Conservation (phyloP, 2,113 vertebrate species). For the Probosciger aterrimus region DNA sequence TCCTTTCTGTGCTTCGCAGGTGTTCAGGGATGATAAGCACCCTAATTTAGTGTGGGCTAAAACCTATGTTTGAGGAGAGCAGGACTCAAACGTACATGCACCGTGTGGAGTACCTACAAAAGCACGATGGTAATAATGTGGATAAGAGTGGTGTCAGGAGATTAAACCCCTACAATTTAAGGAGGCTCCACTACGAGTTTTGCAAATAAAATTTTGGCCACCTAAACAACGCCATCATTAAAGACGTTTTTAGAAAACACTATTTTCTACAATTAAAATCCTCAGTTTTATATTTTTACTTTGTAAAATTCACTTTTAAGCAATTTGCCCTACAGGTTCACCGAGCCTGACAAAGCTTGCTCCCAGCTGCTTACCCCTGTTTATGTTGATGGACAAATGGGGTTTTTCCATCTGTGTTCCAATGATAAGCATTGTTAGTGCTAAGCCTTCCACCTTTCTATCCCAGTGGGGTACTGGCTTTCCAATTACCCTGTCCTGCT, state of each 20-base stretch:
- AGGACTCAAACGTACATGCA: not conserved
- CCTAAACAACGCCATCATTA: not conserved
- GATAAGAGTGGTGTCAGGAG: not conserved
- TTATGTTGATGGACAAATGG: not conserved
- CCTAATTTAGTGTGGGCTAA: not conserved
- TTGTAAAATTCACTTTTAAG: not conserved
- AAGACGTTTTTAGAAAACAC: not conserved
- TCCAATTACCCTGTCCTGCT: constrained; percentile 24
- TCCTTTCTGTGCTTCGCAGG: not conserved
- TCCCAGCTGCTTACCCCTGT: not conserved
- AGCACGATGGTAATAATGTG: rapidly evolving
- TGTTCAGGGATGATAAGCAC: not conserved
- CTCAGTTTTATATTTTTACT: not conserved
- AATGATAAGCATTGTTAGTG: not conserved
- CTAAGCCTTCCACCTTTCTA: not conserved
- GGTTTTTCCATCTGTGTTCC: not conserved
- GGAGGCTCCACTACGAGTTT: not conserved
- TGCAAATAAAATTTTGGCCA: not conserved
- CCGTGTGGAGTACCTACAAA: not conserved
- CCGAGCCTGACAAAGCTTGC: not conserved
- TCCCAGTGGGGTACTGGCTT: not conserved
- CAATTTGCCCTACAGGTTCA: not conserved
- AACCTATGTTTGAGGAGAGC: rapidly evolving
- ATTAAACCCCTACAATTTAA: not conserved
- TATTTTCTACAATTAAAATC: not conserved